These are phyloP conservation scores for Sipha flava DNA, from an alignment of 1,140 invertebrate species.

Conservation along the genomic window DNA sequence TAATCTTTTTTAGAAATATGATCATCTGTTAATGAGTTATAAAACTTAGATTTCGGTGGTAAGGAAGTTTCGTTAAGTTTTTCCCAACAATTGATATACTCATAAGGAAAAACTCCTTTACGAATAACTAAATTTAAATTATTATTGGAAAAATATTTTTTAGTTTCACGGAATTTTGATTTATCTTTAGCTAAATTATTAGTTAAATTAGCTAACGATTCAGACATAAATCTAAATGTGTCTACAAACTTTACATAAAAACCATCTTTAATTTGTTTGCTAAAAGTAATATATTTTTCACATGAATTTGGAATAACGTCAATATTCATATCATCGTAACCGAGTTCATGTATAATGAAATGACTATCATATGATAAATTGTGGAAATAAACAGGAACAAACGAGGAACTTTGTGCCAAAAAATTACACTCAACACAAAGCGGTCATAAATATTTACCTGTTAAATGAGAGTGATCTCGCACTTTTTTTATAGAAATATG, in stretches of 20 bases:
- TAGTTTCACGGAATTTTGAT: neutral
- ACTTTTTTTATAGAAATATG: too few species aligned
- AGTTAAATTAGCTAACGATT: too few species aligned
- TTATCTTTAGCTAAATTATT: neutral
- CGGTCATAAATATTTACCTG: neutral
- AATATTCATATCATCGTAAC: neutral
- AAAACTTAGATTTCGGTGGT: constrained; percentile 42
- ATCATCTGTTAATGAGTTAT: constrained; percentile 40
- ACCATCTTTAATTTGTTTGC: neutral
- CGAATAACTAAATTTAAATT: too few species aligned
- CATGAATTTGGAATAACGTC: neutral
- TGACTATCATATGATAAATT: constrained; percentile 1
- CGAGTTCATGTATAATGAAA: neutral
- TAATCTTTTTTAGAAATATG: constrained; percentile 43
- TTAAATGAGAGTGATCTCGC: neutral
- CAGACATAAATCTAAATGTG: constrained; percentile 36
- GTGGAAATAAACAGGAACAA: constrained; percentile 5
- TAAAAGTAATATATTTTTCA: neutral
- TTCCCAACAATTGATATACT: constrained; percentile 37
- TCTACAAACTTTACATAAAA: constrained; percentile 36
- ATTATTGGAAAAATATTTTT: neutral
- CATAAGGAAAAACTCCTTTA: constrained; percentile 41
- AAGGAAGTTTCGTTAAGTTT: constrained; percentile 40
- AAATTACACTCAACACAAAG: neutral
- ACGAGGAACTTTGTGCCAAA: neutral